Base-by-base conservation (phyloP, 2,888 invertebrate genomes). In the Eumacrocentrus americanus region DNA sequence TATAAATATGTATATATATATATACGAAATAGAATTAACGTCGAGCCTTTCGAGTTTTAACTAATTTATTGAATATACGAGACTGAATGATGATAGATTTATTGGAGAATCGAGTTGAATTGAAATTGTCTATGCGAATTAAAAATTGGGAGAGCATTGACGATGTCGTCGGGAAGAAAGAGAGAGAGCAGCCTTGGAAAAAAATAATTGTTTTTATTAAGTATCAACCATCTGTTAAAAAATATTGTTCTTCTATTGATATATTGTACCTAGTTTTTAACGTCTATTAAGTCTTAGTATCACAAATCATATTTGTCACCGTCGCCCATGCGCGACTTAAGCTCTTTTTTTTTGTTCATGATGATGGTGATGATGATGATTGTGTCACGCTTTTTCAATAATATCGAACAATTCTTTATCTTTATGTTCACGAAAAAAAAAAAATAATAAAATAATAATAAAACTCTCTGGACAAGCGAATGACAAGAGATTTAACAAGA, bases 111-210 rank as follows among this genome's bases (percentile, higher is more conserved):
- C n/a, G n/a, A n/a, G n/a, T n/a, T n/a, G n/a, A n/a, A n/a, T n/a
- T n/a, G n/a, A n/a, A n/a, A n/a, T n/a, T n/a, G n/a, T n/a, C n/a
- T n/a, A 60, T 52, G 35, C 44, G 47, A 56, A 61, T n/a, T n/a
- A 44, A 35, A 48, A 60, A 57, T 62, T 53, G 61, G 58, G 63
- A 60, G 50, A 61, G 7, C 25, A 63, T 57, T 59, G 56, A 62
- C 62, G 58, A 58, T 63, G 59, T 61, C 60, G 65, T 72, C 58
- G 63, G 67, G 65, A 67, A 69, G 63, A 65, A 68, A 70, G 67
- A 74, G 67, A 74, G 66, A 72, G 65, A 70, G 63, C 61, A 68
- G 66, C 58, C 64, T 67, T 67, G 63, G 65, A 66, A 64, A 68
- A 70, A 69, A 66, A 66, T 63, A 64, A 59, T 66, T 71, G 66